A percentile compares a stretch with the other conserved stretches of the same genome.
Conservation (phyloP, 2,888 invertebrate genomes). For the Meliscaeva auricollis region DNA sequence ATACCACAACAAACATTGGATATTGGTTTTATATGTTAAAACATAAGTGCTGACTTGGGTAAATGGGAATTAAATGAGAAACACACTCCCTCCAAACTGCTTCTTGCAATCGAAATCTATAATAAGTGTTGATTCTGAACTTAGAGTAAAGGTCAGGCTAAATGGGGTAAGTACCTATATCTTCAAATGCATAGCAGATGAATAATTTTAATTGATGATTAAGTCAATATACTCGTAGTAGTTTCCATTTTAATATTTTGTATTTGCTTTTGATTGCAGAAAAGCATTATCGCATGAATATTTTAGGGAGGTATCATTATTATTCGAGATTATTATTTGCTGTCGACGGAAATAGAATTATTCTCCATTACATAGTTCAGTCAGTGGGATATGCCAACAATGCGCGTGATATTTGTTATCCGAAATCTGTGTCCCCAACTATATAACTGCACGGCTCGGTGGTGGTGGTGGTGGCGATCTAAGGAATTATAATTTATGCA, state of each 20-base stretch:
- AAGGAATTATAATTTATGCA: slow-evolving; percentile 62
- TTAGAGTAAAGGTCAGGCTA: slow-evolving; percentile 9
- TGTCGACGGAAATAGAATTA: too few species aligned
- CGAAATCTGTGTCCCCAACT: background rate
- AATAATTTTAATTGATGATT: slow-evolving; percentile 10
- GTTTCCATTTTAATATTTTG: background rate
- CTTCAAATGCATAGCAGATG: background rate
- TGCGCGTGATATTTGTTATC: background rate
- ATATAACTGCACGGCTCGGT: background rate
- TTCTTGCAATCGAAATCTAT: slow-evolving; percentile 2
- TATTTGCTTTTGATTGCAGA: background rate
- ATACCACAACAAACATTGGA: background rate
- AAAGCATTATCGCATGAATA: background rate
- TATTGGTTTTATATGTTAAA: slow-evolving; percentile 30
- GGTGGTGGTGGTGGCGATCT: slow-evolving; percentile 34
- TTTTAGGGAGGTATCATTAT: too few species aligned
- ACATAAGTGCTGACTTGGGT: slow-evolving; percentile 33
- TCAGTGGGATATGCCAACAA: background rate
- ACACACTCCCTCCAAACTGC: background rate
- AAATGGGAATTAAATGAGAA: slow-evolving; percentile 38
- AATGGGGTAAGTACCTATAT: background rate
- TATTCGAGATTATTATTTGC: too few species aligned
- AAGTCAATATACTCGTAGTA: background rate
- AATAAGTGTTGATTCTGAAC: slow-evolving; percentile 20
- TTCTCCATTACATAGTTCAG: too few species aligned